Evolutionary conservation across 1,140 invertebrate genomes (phyloP), one percentile per base, ranked within the genome.

Genomic region (Anthonomus grandis): DNA sequence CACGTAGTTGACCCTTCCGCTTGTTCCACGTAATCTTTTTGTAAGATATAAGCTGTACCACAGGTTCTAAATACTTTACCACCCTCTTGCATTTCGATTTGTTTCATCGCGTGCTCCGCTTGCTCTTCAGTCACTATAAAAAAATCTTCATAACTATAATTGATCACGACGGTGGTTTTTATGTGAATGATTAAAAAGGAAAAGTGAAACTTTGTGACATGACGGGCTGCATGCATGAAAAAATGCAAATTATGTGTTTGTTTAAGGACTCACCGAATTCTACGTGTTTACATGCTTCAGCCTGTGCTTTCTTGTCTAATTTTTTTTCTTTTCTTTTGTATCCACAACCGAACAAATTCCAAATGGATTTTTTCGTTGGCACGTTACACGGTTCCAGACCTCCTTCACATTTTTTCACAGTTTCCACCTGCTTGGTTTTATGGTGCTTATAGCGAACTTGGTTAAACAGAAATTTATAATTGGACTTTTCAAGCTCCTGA

Each of bases 11-110:
- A 8, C 1, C 21, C 12, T 8, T 42, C 10, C 27, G 46, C 49
- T 4, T 19, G 45, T n/a, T 59, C 38, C 12, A 22, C 22, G 8
- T 62, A 51, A 12, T 66, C 60, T 42, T 64, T 65, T 51, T 72
- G 69, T 15, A 72, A 54, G 21, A 72, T 42, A 44, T 70, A 70
- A 5, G 66, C 70, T 0, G 57, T 38, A 10, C 70, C 70, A 34
- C 67, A 70, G 2, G 69, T 70, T 49, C 57, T 49, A 55, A 63
- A 72, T 1, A 56, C 60, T n/a, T 58, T 49, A 2, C 69, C 70
- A 8, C 63, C 68, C 24, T 66, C 61, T 9, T 54, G 13, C 13
- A 31, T 18, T 5, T 31, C 18, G 3, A 48, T 51, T 8, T 55
- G 4, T 4, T 17, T 3, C 10, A 57, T 10, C 13, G 49, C 58